Evolutionary conservation across 2,888 invertebrate species (phyloP).

Genomic region (Cecidostiba fungosa): DNA sequence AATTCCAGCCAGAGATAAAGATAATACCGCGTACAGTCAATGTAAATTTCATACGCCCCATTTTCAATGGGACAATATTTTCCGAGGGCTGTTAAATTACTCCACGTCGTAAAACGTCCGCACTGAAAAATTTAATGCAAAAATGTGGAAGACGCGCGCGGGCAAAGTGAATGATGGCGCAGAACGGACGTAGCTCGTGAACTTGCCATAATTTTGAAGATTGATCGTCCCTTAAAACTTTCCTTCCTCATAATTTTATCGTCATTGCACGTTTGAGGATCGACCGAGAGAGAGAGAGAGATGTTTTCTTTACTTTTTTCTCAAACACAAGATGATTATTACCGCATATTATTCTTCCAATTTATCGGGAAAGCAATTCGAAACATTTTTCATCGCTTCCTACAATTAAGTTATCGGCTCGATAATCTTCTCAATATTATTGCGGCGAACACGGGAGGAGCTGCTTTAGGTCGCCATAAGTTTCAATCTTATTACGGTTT

Average conservation of each 20-base stretch:
- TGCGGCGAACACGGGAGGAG: background rate
- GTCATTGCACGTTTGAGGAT: background rate
- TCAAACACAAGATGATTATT: background rate
- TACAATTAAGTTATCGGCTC: background rate
- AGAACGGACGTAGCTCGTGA: background rate
- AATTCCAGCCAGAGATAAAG: no score
- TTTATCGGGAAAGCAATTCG: background rate
- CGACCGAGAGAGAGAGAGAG: background rate
- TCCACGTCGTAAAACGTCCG: constrained; percentile 9
- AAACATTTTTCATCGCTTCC: background rate
- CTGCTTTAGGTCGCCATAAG: background rate
- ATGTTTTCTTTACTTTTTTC: background rate
- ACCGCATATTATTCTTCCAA: background rate
- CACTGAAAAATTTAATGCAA: constrained; percentile 37
- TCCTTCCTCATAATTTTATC: background rate
- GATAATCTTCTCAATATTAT: constrained; percentile 3
- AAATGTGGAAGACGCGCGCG: background rate
- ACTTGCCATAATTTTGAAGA: constrained; percentile 22
- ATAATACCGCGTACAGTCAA: background rate
- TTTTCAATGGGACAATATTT: constrained; percentile 28
- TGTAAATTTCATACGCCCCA: background rate
- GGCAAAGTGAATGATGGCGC: background rate
- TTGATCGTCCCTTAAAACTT: constrained; percentile 30
- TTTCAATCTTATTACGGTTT: constrained; percentile 39
- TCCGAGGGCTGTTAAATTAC: constrained; percentile 24